Percentiles rank a stretch among this genome's conserved stretches.
Evolutionary conservation across 2,888 invertebrate species (phyloP).

Genomic region (Craniophora ligustri): DNA sequence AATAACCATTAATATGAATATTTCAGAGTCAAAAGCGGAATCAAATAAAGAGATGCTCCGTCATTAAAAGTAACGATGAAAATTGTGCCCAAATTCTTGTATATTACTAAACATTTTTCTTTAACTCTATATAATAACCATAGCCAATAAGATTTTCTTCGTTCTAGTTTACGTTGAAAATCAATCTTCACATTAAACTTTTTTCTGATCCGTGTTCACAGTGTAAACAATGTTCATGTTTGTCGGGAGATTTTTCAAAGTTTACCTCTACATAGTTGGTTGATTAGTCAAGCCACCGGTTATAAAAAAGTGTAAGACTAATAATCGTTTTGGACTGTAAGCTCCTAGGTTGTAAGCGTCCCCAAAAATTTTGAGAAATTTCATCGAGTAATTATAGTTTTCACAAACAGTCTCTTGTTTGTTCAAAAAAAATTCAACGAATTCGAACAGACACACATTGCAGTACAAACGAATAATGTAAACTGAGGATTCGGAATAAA

Average conservation of each 20-base stretch:
- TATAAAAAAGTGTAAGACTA: too few relatives aligned
- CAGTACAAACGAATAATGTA: constrained; percentile 62
- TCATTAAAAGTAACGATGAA: constrained; percentile 52
- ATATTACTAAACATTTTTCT: constrained; percentile 11
- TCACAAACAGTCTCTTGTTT: constrained; percentile 13
- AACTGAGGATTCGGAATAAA: constrained; percentile 64
- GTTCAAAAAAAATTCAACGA: constrained; percentile 25
- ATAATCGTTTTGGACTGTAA: too few relatives aligned
- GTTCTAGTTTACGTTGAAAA: too few relatives aligned
- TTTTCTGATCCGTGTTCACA: too few relatives aligned
- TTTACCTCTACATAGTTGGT: too few relatives aligned
- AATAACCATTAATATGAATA: constrained; percentile 51
- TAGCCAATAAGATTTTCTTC: constrained; percentile 14
- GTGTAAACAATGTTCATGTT: too few relatives aligned
- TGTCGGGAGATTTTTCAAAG: too few relatives aligned
- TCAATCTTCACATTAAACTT: too few relatives aligned
- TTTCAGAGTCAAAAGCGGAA: constrained; percentile 43
- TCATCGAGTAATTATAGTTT: constrained; percentile 30
- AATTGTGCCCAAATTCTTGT: constrained; percentile 31
- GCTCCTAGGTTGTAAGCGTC: too few relatives aligned
- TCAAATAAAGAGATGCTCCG: constrained; percentile 37
- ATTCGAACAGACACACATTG: constrained; percentile 48
- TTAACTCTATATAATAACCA: constrained; percentile 6
- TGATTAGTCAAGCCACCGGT: too few relatives aligned
- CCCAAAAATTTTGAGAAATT: too few relatives aligned